Conservation (phyloP, 2,797 vertebrate genomes). For the Siniperca scherzeri region DNA sequence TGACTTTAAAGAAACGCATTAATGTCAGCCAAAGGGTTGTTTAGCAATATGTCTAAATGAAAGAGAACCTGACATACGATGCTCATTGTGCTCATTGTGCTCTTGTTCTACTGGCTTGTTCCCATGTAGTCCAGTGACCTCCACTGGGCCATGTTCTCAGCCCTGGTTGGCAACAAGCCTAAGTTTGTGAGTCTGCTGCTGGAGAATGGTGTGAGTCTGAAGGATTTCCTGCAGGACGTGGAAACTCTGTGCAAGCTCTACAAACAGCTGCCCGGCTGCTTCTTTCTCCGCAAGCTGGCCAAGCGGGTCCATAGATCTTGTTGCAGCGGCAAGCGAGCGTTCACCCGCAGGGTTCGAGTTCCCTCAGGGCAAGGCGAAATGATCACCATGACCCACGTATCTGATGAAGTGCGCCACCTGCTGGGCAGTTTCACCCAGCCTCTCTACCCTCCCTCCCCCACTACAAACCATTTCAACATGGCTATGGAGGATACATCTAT, state of each 20-base stretch:
- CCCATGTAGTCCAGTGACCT: constrained; percentile 90
- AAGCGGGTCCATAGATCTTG: constrained; percentile 84
- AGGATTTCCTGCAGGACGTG: constrained; percentile 88
- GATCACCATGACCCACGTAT: constrained; percentile 87
- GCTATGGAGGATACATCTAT: constrained; percentile 59
- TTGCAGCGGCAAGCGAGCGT: constrained; percentile 12
- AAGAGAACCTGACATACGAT: not conserved
- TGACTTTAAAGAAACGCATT: no score
- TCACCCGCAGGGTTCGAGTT: constrained; percentile 5
- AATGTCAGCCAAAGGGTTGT: not conserved
- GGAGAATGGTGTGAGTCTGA: constrained; percentile 92
- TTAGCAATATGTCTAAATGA: not conserved
- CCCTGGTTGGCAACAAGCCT: constrained; percentile 92
- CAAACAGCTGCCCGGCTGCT: constrained; percentile 86
- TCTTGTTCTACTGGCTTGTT: not conserved
- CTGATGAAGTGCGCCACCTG: constrained; percentile 90
- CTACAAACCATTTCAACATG: constrained; percentile 59
- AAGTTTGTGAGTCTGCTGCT: constrained; percentile 94
- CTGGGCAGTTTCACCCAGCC: constrained; percentile 90
- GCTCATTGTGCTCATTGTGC: not conserved
- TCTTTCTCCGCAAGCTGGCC: constrained; percentile 89
- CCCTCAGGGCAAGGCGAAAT: not conserved
- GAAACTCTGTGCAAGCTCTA: constrained; percentile 88
- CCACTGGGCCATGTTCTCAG: constrained; percentile 90
- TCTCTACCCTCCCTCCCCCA: constrained; percentile 82